Conservation (phyloP, 2,113 vertebrate genomes). For the Perccottus glenii region DNA sequence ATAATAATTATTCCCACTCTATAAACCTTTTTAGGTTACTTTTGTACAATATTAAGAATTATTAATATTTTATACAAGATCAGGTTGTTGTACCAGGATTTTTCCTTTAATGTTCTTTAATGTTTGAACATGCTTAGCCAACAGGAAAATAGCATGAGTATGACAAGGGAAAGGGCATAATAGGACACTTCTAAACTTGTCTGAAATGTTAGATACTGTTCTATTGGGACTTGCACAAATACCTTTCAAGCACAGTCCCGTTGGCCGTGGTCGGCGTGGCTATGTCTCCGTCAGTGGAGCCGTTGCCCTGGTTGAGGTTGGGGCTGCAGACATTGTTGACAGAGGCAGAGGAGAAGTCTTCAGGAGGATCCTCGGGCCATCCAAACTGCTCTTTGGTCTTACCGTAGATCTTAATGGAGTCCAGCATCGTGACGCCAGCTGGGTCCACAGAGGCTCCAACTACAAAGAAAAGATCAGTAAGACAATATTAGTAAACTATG, state of each 20-base stretch:
- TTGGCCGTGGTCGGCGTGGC: constrained; percentile 81
- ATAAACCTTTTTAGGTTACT: too few relatives aligned
- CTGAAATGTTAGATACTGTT: too few relatives aligned
- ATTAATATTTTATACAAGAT: too few relatives aligned
- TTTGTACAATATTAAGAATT: too few relatives aligned
- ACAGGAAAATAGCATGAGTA: too few relatives aligned
- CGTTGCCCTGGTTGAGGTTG: constrained; percentile 90
- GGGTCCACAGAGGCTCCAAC: constrained; percentile 98
- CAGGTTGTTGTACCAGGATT: too few relatives aligned
- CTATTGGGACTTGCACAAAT: constrained; percentile 27
- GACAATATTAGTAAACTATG: constrained; percentile 8
- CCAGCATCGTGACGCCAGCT: constrained; percentile 97
- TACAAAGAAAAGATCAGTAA: neutral
- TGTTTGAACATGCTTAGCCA: too few relatives aligned
- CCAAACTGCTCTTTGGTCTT: constrained; percentile 99
- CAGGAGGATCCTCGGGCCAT: constrained; percentile 96
- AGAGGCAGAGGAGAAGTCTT: constrained; percentile 93
- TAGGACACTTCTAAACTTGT: too few relatives aligned
- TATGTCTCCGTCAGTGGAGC: constrained; percentile 86
- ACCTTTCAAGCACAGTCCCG: constrained; percentile 96
- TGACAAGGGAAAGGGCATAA: too few relatives aligned
- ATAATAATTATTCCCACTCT: too few relatives aligned
- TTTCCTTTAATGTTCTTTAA: too few relatives aligned
- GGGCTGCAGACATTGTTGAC: constrained; percentile 95
- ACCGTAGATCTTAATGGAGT: constrained; percentile 97